Evolutionary conservation across 2,888 invertebrate species (phyloP), one percentile per base, ranked within the genome.

Genomic region (Tribolium freemani): DNA sequence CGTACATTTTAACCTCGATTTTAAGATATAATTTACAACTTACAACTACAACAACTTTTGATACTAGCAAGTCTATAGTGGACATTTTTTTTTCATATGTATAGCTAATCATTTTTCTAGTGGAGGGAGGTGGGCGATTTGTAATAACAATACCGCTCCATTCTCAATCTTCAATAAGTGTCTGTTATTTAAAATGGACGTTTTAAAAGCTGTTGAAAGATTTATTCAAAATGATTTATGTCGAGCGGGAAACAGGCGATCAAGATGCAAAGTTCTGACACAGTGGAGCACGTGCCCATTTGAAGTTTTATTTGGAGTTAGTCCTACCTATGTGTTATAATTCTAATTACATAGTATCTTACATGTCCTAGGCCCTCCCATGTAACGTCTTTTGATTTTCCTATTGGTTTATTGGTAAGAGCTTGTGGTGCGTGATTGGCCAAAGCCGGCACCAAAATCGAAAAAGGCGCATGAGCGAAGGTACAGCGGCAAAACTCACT

Each of bases 311-410:
- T 69, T 66, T 61, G 54, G 50, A 56, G 30, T 54, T 26, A 13
- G 54, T 74, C 72, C 72, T 77, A 79, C 76, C 78, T 76, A 72
- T 81, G 81, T 83, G 83, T 83, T 83, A 83, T 84, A 85, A 85
- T 84, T 84, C 83, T 86, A 86, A 85, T 85, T 86, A 86, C 84
- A 85, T 83, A 26, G 26, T 26, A 83, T 86, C 85, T 86, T 86
- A 85, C 84, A 84, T 85, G 83, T 82, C 75, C 77, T 80, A 79
- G 85, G 76, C 79, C 86, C 85, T 84, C 86, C 86, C 86, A 86
- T 86, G 84, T 83, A 83, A 84, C 85, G 85, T 86, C 85, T 86
- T 86, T 86, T 84, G 83, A 83, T 83, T 83, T 83, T 84, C 84
- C 84, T 79, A 86, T 86, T 86, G 86, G 86, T 84, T 85, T 85